Conservation (phyloP, 2,113 vertebrate genomes). For the Balaeniceps rex region DNA sequence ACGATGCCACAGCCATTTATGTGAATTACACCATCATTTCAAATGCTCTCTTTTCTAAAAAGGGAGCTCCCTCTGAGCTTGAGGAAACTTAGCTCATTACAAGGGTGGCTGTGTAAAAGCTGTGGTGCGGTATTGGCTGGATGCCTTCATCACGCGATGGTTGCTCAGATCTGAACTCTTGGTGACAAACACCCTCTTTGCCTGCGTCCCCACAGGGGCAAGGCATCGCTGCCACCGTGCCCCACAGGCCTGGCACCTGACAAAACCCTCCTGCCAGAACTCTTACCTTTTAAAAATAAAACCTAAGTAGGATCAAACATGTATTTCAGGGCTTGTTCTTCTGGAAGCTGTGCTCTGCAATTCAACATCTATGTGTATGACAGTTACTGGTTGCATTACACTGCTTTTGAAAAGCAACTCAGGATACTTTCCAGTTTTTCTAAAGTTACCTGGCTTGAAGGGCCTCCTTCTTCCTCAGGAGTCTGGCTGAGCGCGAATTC, state of each 20-base stretch:
- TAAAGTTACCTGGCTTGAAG: conserved; percentile 76
- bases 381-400: neutral
- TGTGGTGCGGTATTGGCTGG: neutral
- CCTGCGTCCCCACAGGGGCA: neutral
- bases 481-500: conserved; percentile 77
- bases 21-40: neutral
- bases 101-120: neutral
- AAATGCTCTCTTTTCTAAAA: neutral
- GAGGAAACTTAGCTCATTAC: neutral
- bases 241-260: neutral
- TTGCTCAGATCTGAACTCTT: neutral
- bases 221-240: neutral
- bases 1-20: neutral
- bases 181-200: neutral
- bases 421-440: neutral
- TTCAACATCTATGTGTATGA: neutral
- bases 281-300: neutral
- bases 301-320: neutral
- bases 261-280: neutral
- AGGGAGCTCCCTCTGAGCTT: neutral
- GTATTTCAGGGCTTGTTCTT: neutral
- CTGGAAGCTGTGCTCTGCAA: neutral
- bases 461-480: conserved; percentile 74
- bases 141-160: neutral
- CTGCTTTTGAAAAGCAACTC: neutral